phyloP scores from a whole-genome alignment of 2,797 vertebrate genomes.

The Peromyscus eremicus region DNA sequence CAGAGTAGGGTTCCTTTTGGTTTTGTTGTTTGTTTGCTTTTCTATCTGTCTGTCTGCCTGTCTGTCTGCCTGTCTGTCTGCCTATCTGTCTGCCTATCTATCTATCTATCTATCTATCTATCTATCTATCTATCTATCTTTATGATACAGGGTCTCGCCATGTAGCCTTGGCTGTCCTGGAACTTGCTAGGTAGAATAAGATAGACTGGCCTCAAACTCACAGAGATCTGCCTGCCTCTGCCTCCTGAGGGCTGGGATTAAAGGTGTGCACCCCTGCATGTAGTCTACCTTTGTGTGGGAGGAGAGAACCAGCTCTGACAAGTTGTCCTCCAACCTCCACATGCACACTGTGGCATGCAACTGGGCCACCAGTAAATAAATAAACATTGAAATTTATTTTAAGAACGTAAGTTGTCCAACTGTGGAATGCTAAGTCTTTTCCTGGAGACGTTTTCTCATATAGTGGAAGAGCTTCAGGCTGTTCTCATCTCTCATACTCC shows the following conservation, averaged over 20 bases:
- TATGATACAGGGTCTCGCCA: background rate
- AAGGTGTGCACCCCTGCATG: rapidly evolving
- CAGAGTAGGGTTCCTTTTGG: background rate
- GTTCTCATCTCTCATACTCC: background rate
- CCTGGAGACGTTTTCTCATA: background rate
- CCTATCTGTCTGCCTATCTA: background rate
- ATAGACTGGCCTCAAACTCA: background rate
- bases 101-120: background rate
- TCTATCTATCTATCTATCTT: too few species aligned
- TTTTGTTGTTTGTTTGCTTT: background rate
- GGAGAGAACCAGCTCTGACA: background rate
- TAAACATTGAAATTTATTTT: background rate
- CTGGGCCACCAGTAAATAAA: background rate
- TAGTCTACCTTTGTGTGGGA: background rate
- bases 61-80: background rate
- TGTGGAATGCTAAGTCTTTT: background rate
- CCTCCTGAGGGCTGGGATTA: background rate
- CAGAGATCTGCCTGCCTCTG: background rate
- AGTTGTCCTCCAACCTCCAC: background rate
- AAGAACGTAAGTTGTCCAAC: background rate
- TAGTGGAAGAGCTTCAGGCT: background rate
- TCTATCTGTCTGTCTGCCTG: background rate
- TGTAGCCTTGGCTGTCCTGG: background rate
- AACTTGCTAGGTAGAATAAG: background rate
- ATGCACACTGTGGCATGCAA: background rate